A percentile compares a stretch with the other conserved stretches of the same genome.
phyloP scores from a whole-genome alignment of 2,888 invertebrate genomes.

The Dasypogon diadema region DNA sequence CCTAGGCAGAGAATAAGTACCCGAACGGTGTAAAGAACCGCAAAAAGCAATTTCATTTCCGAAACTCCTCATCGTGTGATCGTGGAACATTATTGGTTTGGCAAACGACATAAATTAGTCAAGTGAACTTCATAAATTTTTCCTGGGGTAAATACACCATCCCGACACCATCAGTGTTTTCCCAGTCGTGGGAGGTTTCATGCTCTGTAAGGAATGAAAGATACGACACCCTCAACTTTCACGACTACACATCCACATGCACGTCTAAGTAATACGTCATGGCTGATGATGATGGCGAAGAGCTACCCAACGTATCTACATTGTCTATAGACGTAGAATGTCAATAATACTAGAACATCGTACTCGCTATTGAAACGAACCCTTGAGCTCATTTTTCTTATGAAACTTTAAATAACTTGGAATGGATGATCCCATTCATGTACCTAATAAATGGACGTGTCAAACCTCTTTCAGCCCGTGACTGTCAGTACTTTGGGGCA shows the following conservation, averaged over 20 bases:
- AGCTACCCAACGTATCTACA: not conserved
- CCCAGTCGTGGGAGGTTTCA: not conserved
- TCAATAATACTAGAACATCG: conserved; percentile 2
- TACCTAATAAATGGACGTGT: conserved; percentile 27
- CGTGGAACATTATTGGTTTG: conserved; percentile 56
- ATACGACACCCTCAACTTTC: conserved; percentile 36
- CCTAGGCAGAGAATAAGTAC: conserved; percentile 1
- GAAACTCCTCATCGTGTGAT: conserved; percentile 55
- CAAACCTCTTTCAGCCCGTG: not conserved
- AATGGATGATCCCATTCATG: conserved; percentile 22
- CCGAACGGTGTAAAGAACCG: conserved; percentile 38
- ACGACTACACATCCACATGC: conserved; percentile 28
- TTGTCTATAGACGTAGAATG: conserved; percentile 26
- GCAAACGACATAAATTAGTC: conserved; percentile 57
- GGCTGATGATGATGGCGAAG: conserved; percentile 37
- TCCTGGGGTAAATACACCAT: conserved; percentile 42
- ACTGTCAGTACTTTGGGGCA: not conserved
- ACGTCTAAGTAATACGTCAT: conserved; percentile 31
- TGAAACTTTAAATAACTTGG: conserved; percentile 55
- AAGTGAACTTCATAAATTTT: conserved; percentile 57
- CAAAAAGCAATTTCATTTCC: conserved; percentile 56
- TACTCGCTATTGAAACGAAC: conserved; percentile 25
- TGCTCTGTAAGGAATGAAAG: conserved; percentile 9
- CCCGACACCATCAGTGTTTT: not conserved
- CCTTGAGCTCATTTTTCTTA: conserved; percentile 54